A percentile compares a stretch with the other conserved stretches of the same genome.
Conservation (phyloP, 37 sponge, comb jelly and placozoan species). For the Chondrilla cf. caribensis region DNA sequence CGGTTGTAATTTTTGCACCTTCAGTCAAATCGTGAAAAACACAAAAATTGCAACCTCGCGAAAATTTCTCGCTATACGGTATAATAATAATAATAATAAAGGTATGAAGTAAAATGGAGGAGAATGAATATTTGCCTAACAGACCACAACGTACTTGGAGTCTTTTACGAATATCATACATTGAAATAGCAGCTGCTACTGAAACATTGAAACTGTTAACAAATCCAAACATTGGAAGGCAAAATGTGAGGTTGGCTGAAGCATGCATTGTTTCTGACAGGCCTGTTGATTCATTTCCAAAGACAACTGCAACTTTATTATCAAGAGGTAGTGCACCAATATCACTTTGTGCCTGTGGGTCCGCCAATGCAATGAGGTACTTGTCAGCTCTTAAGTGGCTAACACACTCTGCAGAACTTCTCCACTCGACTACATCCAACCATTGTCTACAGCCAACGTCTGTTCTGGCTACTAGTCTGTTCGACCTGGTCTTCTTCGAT, state of each 20-base stretch:
- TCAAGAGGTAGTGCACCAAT: not conserved
- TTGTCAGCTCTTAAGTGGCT: slow-evolving; percentile 24
- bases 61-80: too few relatives aligned
- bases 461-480: slow-evolving; percentile 27
- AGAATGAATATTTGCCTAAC: too few relatives aligned
- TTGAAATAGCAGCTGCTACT: slow-evolving; percentile 58
- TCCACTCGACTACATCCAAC: slow-evolving; percentile 52
- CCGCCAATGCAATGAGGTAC: slow-evolving; percentile 33
- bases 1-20: too few relatives aligned
- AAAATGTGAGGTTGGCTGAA: slow-evolving; percentile 45
- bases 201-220: slow-evolving; percentile 71
- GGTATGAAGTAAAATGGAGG: too few relatives aligned
- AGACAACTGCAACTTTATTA: slow-evolving; percentile 50
- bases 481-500: not conserved
- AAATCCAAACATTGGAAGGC: slow-evolving; percentile 76
- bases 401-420: slow-evolving; percentile 29
- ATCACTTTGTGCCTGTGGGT: slow-evolving; percentile 6
- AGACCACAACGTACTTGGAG: not conserved
- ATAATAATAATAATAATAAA: too few relatives aligned
- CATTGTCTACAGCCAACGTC: slow-evolving; percentile 68
- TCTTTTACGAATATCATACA: slow-evolving; percentile 23
- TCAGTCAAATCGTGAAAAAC: too few relatives aligned
- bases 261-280: slow-evolving; percentile 39
- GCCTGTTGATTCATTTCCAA: slow-evolving; percentile 65
- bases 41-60: too few relatives aligned